A percentile compares a stretch with the other conserved stretches of the same genome.
These are phyloP conservation scores for Xestia sexstrigata DNA, from an alignment of 2,888 invertebrate genomes.

Conservation along the genomic window DNA sequence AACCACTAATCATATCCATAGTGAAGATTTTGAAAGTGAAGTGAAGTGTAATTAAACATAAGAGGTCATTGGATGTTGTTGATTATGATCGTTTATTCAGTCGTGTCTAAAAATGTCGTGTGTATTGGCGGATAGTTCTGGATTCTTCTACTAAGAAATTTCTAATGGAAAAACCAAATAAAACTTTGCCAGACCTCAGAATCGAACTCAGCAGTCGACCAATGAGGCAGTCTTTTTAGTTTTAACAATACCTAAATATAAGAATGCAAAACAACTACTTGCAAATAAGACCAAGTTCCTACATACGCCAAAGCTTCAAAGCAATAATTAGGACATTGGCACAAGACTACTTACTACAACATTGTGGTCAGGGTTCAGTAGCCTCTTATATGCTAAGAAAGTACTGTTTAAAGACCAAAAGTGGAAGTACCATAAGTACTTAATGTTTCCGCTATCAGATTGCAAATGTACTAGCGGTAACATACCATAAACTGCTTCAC, in stretches of 20 bases:
- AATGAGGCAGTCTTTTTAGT: too few relatives aligned
- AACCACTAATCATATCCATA: slow-evolving; percentile 32
- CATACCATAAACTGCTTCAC: slow-evolving; percentile 1
- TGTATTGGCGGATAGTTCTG: too few relatives aligned
- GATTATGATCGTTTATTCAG: too few relatives aligned
- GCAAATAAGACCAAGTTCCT: not conserved
- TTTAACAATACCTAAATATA: too few relatives aligned
- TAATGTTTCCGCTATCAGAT: slow-evolving; percentile 10
- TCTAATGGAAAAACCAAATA: too few relatives aligned
- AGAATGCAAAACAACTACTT: not conserved
- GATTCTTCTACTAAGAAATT: too few relatives aligned
- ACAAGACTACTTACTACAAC: not conserved
- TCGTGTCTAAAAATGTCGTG: not conserved
- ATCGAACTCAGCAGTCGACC: too few relatives aligned
- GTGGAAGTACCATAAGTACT: not conserved
- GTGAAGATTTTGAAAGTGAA: slow-evolving; percentile 47
- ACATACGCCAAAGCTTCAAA: not conserved
- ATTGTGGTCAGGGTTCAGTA: not conserved
- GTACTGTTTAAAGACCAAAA: not conserved
- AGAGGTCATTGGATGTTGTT: slow-evolving; percentile 24
- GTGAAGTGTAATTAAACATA: slow-evolving; percentile 3
- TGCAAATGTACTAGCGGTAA: not conserved
- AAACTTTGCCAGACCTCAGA: too few relatives aligned
- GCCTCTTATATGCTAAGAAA: not conserved
- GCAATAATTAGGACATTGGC: not conserved